A percentile compares a stretch with the other conserved stretches of the same genome.
phyloP scores from a whole-genome alignment of 2,113 vertebrate genomes.

The Capreolus pygargus region DNA sequence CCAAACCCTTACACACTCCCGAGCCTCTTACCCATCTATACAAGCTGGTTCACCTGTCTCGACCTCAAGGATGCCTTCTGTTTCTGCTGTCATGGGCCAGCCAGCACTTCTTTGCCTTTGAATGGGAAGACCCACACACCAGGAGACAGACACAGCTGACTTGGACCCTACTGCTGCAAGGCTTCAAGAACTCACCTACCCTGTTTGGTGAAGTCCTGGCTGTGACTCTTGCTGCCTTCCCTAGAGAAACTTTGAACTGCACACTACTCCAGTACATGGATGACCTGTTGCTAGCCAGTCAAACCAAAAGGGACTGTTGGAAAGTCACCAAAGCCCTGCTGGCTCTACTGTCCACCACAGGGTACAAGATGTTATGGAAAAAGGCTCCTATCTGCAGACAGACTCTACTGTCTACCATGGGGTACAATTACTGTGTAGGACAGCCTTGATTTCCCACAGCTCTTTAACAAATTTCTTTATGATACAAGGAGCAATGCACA shows the following conservation, averaged over 20 bases:
- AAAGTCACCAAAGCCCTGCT: neutral
- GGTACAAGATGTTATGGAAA: neutral
- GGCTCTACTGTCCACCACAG: fast-evolving
- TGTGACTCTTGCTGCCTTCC: neutral
- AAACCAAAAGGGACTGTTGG: neutral
- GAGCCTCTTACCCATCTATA: neutral
- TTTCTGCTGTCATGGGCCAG: neutral
- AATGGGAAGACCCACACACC: neutral
- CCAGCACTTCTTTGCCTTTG: neutral
- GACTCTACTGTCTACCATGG: too few species aligned
- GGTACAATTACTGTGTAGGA: too few species aligned
- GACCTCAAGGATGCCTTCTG: neutral
- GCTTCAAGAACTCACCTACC: neutral
- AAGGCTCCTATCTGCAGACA: fast-evolving
- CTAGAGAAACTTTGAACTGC: neutral
- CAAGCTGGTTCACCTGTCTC: neutral
- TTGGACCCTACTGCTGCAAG: neutral
- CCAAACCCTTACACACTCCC: neutral
- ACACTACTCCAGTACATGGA: neutral
- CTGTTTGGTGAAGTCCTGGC: neutral
- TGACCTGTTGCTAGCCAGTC: neutral
- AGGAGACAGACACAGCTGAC: neutral
- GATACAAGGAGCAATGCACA: too few species aligned
- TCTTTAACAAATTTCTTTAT: too few species aligned
- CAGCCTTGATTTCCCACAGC: too few species aligned